Evolutionary conservation across 2,113 vertebrate species (phyloP).

Genomic region (Gadus macrocephalus): DNA sequence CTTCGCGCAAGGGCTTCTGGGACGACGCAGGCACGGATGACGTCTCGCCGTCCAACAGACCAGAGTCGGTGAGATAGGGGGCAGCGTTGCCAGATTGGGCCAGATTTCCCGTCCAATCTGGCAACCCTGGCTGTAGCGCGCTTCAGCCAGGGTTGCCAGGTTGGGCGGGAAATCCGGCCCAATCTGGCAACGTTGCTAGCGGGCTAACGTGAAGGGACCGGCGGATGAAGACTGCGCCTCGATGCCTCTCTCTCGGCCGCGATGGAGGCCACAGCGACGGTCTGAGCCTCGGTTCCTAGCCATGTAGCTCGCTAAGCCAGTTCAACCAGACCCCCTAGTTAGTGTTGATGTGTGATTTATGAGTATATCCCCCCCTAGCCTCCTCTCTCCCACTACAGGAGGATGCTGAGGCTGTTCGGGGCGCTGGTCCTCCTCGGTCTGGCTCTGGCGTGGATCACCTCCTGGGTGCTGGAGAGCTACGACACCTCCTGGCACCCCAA

Average conservation of each 20-base stretch:
- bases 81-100: too few relatives aligned
- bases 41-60: constrained; percentile 37
- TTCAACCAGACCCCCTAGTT: constrained; percentile 25
- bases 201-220: constrained; percentile 31
- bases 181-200: constrained; percentile 9
- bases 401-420: constrained; percentile 68
- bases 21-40: constrained; percentile 37
- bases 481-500: constrained; percentile 66
- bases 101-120: too few relatives aligned
- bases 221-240: constrained; percentile 37
- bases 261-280: constrained; percentile 53
- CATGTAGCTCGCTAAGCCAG: constrained; percentile 41
- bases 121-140: too few relatives aligned
- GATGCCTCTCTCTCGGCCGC: constrained; percentile 39
- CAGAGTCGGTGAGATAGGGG: constrained; percentile 15
- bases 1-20: constrained; percentile 20
- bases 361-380: constrained; percentile 31
- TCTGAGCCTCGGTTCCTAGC: constrained; percentile 39
- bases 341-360: constrained; percentile 23
- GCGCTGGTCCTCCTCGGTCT: constrained; percentile 70
- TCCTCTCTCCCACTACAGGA: constrained; percentile 48
- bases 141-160: too few relatives aligned
- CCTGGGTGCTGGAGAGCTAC: constrained; percentile 76
- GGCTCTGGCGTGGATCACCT: constrained; percentile 66
- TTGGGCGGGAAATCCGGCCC: too few relatives aligned